Evolutionary conservation across 2,888 invertebrate species (phyloP).

Genomic region (Drosophila flavopinicola): DNA sequence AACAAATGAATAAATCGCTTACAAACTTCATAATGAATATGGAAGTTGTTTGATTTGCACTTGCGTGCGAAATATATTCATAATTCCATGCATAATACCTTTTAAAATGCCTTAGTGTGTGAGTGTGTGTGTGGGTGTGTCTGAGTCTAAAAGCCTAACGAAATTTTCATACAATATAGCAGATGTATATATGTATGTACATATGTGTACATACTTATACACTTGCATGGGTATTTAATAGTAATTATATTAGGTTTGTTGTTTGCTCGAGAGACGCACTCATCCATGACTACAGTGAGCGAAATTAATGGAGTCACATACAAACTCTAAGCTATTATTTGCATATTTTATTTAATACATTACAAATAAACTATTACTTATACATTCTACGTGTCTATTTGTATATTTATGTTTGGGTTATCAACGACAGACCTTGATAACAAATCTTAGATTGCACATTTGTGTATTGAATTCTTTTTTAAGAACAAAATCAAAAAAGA

Average conservation of each 20-base stretch:
- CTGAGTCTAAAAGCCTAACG: constrained; percentile 10
- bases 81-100: constrained; percentile 35
- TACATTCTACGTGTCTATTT: no score
- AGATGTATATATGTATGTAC: constrained; percentile 3
- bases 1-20: constrained; percentile 22
- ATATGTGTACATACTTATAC: constrained; percentile 8
- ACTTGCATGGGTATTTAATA: constrained; percentile 25
- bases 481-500: no score
- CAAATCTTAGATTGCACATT: no score
- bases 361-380: no score
- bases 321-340: background rate
- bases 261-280: constrained; percentile 45
- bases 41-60: constrained; percentile 55
- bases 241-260: constrained; percentile 43
- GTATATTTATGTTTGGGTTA: no score
- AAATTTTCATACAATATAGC: constrained; percentile 30
- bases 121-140: constrained; percentile 10
- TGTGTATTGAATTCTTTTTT: no score
- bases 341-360: no score
- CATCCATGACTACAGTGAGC: constrained; percentile 61
- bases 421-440: no score
- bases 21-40: constrained; percentile 40
- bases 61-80: constrained; percentile 49
- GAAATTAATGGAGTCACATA: constrained; percentile 15
- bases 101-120: background rate